Evolutionary conservation across 2,888 invertebrate species (phyloP).

Genomic region (Cantharis flavilabris): DNA sequence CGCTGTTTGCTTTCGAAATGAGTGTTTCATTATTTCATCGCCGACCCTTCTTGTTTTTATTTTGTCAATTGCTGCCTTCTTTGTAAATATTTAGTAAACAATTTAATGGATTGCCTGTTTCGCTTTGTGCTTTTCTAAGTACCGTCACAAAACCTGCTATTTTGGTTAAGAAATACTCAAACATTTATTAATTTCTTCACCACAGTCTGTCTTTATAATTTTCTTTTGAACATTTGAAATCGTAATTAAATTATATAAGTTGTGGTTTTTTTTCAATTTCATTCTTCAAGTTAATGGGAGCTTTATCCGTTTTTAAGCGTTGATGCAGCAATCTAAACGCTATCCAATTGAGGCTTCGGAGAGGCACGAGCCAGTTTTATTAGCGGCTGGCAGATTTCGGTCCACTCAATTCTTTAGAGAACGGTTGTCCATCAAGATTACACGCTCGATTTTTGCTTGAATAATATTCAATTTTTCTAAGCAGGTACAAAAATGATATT

Average conservation of each 20-base stretch:
- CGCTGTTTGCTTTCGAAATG: constrained; percentile 28
- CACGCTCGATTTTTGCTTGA: too few species aligned
- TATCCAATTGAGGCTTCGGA: background rate
- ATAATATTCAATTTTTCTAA: too few species aligned
- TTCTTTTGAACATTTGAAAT: background rate
- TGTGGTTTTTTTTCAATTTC: background rate
- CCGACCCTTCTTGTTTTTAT: constrained; percentile 30
- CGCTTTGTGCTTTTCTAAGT: constrained; percentile 4
- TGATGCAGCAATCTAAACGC: background rate
- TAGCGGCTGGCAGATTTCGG: background rate
- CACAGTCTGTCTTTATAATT: background rate
- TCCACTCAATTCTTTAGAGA: background rate
- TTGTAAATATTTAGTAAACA: constrained; percentile 31
- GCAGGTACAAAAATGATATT: too few species aligned
- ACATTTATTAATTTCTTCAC: background rate
- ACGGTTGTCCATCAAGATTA: background rate
- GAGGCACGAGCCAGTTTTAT: background rate
- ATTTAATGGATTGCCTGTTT: constrained; percentile 7
- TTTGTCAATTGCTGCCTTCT: constrained; percentile 24
- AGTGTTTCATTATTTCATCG: constrained; percentile 28
- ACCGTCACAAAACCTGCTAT: background rate
- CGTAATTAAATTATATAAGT: background rate
- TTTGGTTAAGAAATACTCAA: background rate
- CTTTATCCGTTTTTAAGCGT: background rate
- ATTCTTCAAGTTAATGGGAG: background rate